Evolutionary conservation across 2,113 vertebrate species (phyloP).

Genomic region (Benitochromis conjunctus): DNA sequence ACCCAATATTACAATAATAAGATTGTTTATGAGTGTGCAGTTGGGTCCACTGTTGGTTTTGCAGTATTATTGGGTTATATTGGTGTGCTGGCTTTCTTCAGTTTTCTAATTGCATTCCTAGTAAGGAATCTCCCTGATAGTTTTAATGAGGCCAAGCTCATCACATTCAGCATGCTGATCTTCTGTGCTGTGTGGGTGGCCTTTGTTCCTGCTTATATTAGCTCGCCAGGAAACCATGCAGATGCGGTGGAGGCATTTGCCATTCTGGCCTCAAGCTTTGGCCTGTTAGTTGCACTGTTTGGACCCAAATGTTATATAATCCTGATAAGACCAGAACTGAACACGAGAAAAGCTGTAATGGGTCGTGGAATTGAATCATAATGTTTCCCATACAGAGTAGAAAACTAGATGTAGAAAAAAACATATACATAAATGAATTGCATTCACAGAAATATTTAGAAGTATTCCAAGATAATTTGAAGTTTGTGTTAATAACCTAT

Average conservation of each 20-base stretch:
- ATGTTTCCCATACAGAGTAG: not conserved
- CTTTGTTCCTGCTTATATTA: conserved; percentile 58
- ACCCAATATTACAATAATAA: conserved; percentile 17
- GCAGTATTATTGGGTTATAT: conserved; percentile 26
- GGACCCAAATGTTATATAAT: conserved; percentile 75
- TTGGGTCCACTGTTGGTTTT: conserved; percentile 55
- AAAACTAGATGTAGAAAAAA: not conserved
- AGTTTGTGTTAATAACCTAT: not conserved
- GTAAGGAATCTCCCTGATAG: not conserved
- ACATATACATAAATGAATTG: not conserved
- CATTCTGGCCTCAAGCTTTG: conserved; percentile 73
- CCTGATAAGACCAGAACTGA: conserved; percentile 61
- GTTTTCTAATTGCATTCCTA: not conserved
- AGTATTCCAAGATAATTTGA: not conserved
- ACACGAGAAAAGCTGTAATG: conserved; percentile 70
- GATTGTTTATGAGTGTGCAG: conserved; percentile 57
- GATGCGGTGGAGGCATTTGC: conserved; percentile 71
- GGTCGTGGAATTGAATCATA: not conserved
- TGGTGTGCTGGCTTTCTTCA: fast-evolving
- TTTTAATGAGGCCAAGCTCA: conserved; percentile 1
- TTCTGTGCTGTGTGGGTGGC: conserved; percentile 6
- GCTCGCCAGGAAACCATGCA: conserved; percentile 69
- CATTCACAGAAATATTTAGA: not conserved
- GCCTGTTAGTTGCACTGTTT: conserved; percentile 65
- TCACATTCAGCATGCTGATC: conserved; percentile 13